phyloP scores from a whole-genome alignment of 2,888 invertebrate species.

The Chrysotoxum bicinctum region DNA sequence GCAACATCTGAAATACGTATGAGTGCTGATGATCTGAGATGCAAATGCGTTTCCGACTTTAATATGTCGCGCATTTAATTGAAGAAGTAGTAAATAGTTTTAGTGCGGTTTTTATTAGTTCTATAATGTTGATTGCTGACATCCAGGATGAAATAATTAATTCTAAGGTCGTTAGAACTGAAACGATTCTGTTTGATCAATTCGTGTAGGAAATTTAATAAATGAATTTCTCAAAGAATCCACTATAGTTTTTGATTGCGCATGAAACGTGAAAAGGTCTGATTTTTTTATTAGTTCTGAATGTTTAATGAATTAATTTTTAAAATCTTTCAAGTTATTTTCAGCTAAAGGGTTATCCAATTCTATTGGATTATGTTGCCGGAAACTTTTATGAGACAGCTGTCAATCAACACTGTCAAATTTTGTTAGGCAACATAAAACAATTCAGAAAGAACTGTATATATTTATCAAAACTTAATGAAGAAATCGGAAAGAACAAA shows the following conservation, averaged over 20 bases:
- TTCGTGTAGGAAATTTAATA: neutral
- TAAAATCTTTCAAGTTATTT: neutral
- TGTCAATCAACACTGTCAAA: no score
- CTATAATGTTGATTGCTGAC: conserved; percentile 36
- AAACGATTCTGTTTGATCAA: neutral
- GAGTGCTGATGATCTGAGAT: conserved; percentile 7
- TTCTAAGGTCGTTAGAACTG: conserved; percentile 1
- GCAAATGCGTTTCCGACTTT: conserved; percentile 35
- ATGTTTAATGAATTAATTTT: neutral
- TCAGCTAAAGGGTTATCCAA: neutral
- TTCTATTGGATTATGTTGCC: no score
- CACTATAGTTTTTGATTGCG: neutral
- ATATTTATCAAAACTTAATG: no score
- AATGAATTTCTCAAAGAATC: neutral
- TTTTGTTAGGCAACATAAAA: no score
- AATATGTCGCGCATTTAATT: conserved; percentile 40
- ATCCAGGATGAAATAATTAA: conserved; percentile 31
- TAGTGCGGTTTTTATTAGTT: conserved; percentile 56
- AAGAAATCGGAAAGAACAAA: no score
- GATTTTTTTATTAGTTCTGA: neutral
- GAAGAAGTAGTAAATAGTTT: conserved; percentile 61
- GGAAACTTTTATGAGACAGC: no score
- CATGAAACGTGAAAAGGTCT: neutral
- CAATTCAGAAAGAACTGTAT: no score
- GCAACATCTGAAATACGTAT: neutral